Conservation (phyloP, 2,888 invertebrate genomes). For the Oxycera nigricornis region DNA sequence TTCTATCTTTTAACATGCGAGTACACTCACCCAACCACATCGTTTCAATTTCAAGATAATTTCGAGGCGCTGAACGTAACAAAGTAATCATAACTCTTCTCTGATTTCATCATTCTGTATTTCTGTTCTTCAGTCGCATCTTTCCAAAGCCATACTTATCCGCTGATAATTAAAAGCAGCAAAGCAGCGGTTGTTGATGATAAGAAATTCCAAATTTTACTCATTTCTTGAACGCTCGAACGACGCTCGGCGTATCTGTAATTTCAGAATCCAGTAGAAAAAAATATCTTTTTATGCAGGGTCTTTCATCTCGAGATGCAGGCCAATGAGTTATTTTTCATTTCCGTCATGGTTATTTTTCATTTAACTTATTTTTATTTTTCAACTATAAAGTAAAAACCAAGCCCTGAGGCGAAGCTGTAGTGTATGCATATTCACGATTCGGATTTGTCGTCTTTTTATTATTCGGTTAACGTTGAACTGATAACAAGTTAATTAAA, state of each 20-base stretch:
- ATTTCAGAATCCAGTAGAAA: neutral
- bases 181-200: constrained; percentile 36
- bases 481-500: constrained; percentile 46
- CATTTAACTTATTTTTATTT: constrained; percentile 27
- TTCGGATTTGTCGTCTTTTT: constrained; percentile 35
- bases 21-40: too few relatives aligned
- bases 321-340: constrained; percentile 31
- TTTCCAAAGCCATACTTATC: neutral
- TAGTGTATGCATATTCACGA: neutral
- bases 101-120: neutral
- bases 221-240: neutral
- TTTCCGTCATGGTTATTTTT: constrained; percentile 31
- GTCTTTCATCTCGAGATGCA: constrained; percentile 43
- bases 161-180: constrained; percentile 42
- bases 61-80: neutral
- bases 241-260: neutral
- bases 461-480: constrained; percentile 40
- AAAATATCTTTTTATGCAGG: constrained; percentile 24
- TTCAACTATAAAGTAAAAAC: constrained; percentile 30
- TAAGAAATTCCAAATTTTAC: constrained; percentile 41
- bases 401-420: neutral
- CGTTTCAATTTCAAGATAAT: too few relatives aligned
- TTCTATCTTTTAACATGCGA: too few relatives aligned
- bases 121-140: neutral
- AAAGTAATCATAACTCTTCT: constrained; percentile 2